phyloP scores from a whole-genome alignment of 2,888 invertebrate genomes.

The Eupithecia tripunctaria region DNA sequence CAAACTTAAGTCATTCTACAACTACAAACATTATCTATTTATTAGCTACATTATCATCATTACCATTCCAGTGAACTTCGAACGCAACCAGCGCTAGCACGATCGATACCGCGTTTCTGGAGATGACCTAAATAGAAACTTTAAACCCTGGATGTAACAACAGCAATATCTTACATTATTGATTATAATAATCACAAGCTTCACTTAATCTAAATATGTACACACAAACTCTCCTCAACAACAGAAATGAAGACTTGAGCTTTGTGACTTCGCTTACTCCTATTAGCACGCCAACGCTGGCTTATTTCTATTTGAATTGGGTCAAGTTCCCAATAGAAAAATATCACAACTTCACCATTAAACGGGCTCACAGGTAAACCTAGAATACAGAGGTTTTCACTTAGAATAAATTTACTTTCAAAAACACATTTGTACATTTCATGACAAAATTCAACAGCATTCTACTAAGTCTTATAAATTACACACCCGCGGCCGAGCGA shows the following conservation, averaged over 20 bases:
- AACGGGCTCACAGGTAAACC: conserved; percentile 75
- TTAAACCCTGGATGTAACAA: conserved; percentile 63
- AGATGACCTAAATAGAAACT: conserved; percentile 51
- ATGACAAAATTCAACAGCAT: conserved; percentile 84
- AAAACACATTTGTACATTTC: conserved; percentile 85
- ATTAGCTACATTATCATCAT: conserved; percentile 25
- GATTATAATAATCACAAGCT: conserved; percentile 77
- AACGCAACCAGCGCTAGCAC: conserved; percentile 30
- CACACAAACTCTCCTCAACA: conserved; percentile 79
- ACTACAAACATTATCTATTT: conserved; percentile 27
- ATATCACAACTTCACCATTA: conserved; percentile 82
- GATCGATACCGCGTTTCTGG: conserved; percentile 47
- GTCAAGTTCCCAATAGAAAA: conserved; percentile 67
- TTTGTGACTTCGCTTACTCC: conserved; percentile 75
- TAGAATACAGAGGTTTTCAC: conserved; percentile 81
- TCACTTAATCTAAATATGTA: conserved; percentile 82
- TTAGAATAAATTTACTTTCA: conserved; percentile 81
- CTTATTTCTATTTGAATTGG: conserved; percentile 56
- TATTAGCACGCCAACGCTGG: conserved; percentile 63
- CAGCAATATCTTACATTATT: conserved; percentile 67
- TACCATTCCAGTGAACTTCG: conserved; percentile 36
- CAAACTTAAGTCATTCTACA: conserved; percentile 31
- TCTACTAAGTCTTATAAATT: conserved; percentile 82
- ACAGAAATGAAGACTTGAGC: conserved; percentile 77
- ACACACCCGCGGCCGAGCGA: conserved; percentile 66